Base-by-base conservation (phyloP, 2,113 vertebrate species). In the Hippoglossus stenolepis region DNA sequence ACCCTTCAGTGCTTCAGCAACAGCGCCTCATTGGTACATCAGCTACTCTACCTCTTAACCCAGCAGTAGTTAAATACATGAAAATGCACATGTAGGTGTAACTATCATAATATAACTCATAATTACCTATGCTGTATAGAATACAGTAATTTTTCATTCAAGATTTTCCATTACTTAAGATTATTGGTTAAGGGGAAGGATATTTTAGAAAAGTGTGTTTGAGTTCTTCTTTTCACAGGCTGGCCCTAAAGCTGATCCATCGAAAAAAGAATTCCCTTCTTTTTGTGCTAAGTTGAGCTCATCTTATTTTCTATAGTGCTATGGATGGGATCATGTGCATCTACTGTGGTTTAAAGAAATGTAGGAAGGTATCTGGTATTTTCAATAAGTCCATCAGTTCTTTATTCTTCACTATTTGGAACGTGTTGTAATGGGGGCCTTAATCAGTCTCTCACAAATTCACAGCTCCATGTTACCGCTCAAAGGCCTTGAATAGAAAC, bases 381-480 rank as follows among this genome's bases (percentile, higher is more conserved):
- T 67, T 73, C 38, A 26, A 63, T 74, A 67, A 82, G 67, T 73
- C 26, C 54, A 61, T 71, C 62, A 47, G 76, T 78, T n/a, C 6
- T 9, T 21, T n/a, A n/a, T 53, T 54, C 15, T 4, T 13, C 51
- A n/a, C 12, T 20, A 28, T 72, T 58, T 75, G 51, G 53, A 28
- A 49, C 20, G 14, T 85, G 28, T 66, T 77, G n/a, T n/a, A n/a
- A 23, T 77, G 79, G 73, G 81, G 85, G 59, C 61, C 81, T 93
- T 95, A 95, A 95, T 90, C 76, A 78, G 89, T 95, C 73, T 95
- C 78, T 94, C 91, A 89, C 92, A 93, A 93, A 80, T 94, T 93
- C 77, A 89, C 95, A 95, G 94, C 93, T 93, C 90, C 60, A 54
- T 71, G 86, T 86, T 90, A 62, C 77, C 84, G 56, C 75, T 17